A percentile compares a stretch with the other conserved stretches of the same genome.
Conservation (phyloP, 2,888 invertebrate genomes). For the Xestia ashworthii region DNA sequence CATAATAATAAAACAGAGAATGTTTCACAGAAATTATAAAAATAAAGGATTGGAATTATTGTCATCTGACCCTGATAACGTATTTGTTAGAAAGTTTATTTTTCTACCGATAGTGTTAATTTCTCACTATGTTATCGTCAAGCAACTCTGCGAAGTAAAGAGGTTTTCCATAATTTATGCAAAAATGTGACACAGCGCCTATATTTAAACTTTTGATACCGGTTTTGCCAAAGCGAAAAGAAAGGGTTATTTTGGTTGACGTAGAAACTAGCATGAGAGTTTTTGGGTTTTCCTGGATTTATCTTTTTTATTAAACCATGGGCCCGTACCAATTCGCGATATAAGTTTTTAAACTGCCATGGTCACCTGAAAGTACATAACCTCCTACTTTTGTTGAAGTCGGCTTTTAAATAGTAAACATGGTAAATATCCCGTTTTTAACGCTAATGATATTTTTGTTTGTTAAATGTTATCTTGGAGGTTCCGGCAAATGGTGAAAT, state of each 20-base stretch:
- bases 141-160: background rate
- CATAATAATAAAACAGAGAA: background rate
- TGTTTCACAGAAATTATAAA: background rate
- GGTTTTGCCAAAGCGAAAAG: slow-evolving; percentile 11
- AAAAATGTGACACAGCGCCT: slow-evolving; percentile 33
- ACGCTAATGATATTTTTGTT: no score
- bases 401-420: no score
- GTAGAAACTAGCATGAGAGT: background rate
- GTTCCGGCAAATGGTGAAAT: slow-evolving; percentile 15
- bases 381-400: no score
- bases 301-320: background rate
- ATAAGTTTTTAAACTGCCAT: no score
- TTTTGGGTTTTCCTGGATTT: background rate
- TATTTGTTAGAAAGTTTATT: slow-evolving; percentile 33
- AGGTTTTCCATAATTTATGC: slow-evolving; percentile 25
- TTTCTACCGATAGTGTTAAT: slow-evolving; percentile 5
- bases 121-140: slow-evolving; percentile 8
- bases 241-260: background rate
- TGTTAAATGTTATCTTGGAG: background rate
- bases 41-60: background rate
- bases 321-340: no score
- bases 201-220: slow-evolving; percentile 6
- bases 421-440: no score
- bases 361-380: no score
- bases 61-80: slow-evolving; percentile 17